Evolutionary conservation across 1,140 invertebrate genomes (phyloP).

Genomic region (Luehdorfia chinensis): DNA sequence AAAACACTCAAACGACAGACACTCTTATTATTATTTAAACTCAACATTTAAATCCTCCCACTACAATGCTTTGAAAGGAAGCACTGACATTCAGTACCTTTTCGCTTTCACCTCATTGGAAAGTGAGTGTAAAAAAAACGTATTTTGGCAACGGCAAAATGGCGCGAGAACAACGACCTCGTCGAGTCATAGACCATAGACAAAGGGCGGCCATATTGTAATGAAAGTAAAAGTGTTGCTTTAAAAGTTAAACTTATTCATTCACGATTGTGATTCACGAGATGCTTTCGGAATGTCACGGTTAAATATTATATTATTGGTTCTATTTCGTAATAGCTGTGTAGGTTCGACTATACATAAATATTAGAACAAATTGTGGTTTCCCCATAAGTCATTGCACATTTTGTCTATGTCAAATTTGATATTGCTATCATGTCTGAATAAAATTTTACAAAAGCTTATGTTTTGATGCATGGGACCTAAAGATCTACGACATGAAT

Average conservation of each 20-base stretch:
- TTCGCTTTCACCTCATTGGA: conserved; percentile 76
- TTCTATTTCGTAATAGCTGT: conserved; percentile 49
- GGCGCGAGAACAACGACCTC: conserved; percentile 61
- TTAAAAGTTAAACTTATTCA: conserved; percentile 30
- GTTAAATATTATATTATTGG: conserved; percentile 40
- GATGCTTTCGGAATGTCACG: conserved; percentile 73
- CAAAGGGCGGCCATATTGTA: conserved; percentile 62
- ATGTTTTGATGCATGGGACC: no score
- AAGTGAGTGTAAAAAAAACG: conserved; percentile 76
- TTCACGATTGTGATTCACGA: conserved; percentile 64
- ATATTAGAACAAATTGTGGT: no score
- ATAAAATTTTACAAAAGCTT: no score
- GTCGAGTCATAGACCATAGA: conserved; percentile 64
- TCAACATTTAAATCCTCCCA: conserved; percentile 58
- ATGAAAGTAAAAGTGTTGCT: conserved; percentile 66
- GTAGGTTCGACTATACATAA: no score
- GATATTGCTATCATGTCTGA: no score
- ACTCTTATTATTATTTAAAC: conserved; percentile 58
- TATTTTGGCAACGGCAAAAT: conserved; percentile 73
- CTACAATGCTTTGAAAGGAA: conserved; percentile 74
- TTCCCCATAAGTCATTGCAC: no score
- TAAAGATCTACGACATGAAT: no score
- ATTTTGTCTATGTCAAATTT: no score
- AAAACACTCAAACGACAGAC: no score
- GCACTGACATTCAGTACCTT: conserved; percentile 73